Evolutionary conservation across 2,113 vertebrate species (phyloP).

Genomic region (Isurus oxyrinchus): DNA sequence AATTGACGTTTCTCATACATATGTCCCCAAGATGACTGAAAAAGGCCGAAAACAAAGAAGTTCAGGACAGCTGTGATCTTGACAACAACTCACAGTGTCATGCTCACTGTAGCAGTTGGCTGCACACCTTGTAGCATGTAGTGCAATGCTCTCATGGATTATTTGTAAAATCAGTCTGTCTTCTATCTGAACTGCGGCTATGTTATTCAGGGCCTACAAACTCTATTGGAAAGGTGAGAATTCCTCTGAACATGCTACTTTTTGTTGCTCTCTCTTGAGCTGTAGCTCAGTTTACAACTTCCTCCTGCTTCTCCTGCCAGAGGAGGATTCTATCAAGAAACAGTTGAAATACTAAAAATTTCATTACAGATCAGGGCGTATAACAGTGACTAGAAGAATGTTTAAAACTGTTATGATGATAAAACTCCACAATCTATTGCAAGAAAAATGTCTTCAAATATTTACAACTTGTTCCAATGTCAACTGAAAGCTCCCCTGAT

Average conservation of each 20-base stretch:
- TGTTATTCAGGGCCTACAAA: no score
- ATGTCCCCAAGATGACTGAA: not conserved
- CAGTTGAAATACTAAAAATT: not conserved
- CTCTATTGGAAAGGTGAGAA: no score
- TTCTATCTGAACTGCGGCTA: not conserved
- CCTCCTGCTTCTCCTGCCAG: not conserved
- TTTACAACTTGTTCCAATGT: no score
- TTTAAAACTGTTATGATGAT: not conserved
- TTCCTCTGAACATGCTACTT: not conserved
- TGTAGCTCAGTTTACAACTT: no score
- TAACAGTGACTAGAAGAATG: not conserved
- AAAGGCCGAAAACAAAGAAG: not conserved
- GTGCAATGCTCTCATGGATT: not conserved
- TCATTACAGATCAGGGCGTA: not conserved
- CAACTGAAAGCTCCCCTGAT: no score
- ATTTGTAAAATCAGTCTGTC: not conserved
- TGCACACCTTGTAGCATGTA: not conserved
- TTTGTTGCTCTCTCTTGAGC: not conserved
- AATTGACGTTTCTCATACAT: not conserved
- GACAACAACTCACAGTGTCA: not conserved
- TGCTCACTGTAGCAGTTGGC: not conserved
- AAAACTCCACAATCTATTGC: not conserved
- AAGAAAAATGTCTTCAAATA: not conserved
- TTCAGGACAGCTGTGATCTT: not conserved
- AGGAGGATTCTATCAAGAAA: not conserved